Evolutionary conservation across 2,888 invertebrate genomes (phyloP), one percentile per base, ranked within the genome.

Genomic region (Xestia xanthographa): DNA sequence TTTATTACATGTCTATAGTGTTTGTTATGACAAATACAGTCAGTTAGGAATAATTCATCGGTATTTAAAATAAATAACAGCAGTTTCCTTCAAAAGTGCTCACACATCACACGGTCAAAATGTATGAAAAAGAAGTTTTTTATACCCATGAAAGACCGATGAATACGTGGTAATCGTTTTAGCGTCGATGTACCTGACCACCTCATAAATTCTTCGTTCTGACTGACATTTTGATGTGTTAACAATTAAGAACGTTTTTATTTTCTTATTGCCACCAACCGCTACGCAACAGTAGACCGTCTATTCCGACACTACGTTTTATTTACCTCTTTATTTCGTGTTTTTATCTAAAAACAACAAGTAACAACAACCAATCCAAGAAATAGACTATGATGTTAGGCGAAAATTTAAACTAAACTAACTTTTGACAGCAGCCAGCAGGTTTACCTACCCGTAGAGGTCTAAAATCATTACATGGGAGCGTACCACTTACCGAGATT

Each of bases 241-340:
- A n/a, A 22, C 48, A 48, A 48, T 48, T 2, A 60, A 48, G 0
- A 29, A 38, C 20, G n/a, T 41, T 77, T 77, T 53, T 76, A n/a
- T 29, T 41, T 62, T 60, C 20, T 20, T 14, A 14, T 48, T 72
- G 41, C 17, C 43, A 17, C 14, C 20, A 72, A 53, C 12, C 22
- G 12, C n/a, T 29, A 72, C 29, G 41, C 41, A 72, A 72, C 29
- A n/a, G 17, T 50, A 71, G 20, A 22, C 50, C 11, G 29, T 48
- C 14, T 38, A n/a, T 53, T 67, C 50, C 22, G 29, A 70, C 17
- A 34, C 14, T 26, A 2, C 34, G 43, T 17, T 50, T n/a, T 34
- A 14, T 67, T 50, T 34, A 22, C 12, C 9, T 20, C 9, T 34
- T 22, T 14, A 20, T 45, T 2, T 34, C 34, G n/a, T 56, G 12